Evolutionary conservation across 2,113 vertebrate genomes (phyloP).

Genomic region (Microcebus griseorufus): DNA sequence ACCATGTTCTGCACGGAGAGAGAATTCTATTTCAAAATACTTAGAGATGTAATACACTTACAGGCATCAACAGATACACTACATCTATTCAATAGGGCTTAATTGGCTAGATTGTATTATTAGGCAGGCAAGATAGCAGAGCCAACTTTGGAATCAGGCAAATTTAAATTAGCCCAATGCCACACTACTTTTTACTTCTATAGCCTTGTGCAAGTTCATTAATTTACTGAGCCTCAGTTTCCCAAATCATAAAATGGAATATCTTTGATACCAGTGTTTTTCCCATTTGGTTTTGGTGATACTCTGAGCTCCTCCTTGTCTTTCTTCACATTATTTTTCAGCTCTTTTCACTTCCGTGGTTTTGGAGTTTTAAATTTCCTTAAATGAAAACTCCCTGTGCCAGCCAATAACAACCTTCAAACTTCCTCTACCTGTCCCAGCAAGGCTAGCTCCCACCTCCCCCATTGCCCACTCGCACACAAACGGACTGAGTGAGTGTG

Average conservation of each 20-base stretch:
- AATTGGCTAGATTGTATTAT: conserved; percentile 13
- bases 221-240: neutral
- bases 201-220: neutral
- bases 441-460: neutral
- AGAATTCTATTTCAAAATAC: neutral
- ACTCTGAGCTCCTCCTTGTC: neutral
- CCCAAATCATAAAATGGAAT: neutral
- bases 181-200: neutral
- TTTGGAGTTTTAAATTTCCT: conserved; percentile 18
- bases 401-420: neutral
- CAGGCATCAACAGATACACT: neutral
- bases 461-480: no score
- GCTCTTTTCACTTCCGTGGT: neutral
- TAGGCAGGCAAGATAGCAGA: neutral
- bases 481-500: neutral
- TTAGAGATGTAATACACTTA: neutral
- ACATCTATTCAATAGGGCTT: neutral
- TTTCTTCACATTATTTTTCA: neutral
- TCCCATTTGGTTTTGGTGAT: neutral
- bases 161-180: neutral
- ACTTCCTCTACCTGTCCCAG: neutral
- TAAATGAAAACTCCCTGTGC: neutral
- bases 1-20: neutral
- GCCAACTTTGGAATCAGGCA: neutral
- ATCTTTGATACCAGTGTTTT: neutral